Evolutionary conservation across 1,140 invertebrate species (phyloP).

Genomic region (Brachionus paranguensis): DNA sequence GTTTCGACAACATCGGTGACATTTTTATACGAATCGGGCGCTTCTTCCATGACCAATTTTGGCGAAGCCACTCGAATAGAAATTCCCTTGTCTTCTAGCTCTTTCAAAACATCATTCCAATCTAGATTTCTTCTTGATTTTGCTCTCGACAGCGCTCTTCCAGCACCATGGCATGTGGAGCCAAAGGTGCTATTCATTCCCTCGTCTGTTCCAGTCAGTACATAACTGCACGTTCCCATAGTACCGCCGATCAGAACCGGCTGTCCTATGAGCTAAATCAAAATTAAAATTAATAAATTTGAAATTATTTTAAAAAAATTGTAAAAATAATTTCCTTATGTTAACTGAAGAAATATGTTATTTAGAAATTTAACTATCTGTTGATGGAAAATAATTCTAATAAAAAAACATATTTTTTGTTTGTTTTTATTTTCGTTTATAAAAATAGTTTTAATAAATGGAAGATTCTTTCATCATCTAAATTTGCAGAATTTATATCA

Average conservation of each 20-base stretch:
- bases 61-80: conserved; percentile 96
- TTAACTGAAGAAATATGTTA: no score
- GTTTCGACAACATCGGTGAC: conserved; percentile 99
- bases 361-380: no score
- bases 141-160: conserved; percentile 86
- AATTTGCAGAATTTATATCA: no score
- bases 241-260: conserved; percentile 91
- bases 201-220: conserved; percentile 89
- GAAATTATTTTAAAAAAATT: no score
- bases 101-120: conserved; percentile 79
- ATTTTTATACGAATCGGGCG: conserved; percentile 98
- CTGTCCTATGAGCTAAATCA: conserved; percentile 77
- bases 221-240: conserved; percentile 99
- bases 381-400: no score
- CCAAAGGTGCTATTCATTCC: conserved; percentile 98
- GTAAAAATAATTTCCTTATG: no score
- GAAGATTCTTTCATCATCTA: no score
- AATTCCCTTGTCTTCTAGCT: conserved; percentile 82
- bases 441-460: no score
- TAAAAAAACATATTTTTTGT: no score
- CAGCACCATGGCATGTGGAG: conserved; percentile 97
- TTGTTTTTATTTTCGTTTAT: no score
- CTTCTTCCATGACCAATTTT: conserved; percentile 98
- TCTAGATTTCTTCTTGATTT: conserved; percentile 92
- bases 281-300: conserved; percentile 5